Evolutionary conservation across 1,140 invertebrate genomes (phyloP).

Genomic region (Cydia amplana): DNA sequence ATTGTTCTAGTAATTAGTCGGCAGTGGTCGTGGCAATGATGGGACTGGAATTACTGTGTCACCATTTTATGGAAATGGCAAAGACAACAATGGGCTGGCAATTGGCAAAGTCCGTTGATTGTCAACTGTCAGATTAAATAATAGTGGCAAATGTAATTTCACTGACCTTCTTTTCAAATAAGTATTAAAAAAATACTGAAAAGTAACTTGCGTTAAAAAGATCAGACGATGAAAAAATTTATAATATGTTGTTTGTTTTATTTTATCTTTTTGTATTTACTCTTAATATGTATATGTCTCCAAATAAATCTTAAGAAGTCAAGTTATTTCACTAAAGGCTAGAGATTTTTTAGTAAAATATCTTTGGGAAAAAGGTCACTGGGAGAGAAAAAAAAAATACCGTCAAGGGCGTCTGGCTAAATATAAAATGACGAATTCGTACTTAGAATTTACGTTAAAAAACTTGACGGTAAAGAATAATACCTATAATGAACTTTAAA

Average conservation of each 20-base stretch:
- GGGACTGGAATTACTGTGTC: slow-evolving; percentile 18
- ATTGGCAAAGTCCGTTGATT: neutral
- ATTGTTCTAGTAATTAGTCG: slow-evolving; percentile 20
- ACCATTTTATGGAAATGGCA: slow-evolving; percentile 10
- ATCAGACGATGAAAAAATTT: too few relatives aligned
- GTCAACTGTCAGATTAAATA: neutral
- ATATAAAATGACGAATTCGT: neutral
- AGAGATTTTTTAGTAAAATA: neutral
- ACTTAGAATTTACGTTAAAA: neutral
- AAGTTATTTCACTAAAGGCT: neutral
- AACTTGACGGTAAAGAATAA: neutral
- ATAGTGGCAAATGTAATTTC: neutral
- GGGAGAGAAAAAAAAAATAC: neutral
- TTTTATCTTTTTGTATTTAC: too few relatives aligned
- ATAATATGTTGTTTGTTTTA: too few relatives aligned
- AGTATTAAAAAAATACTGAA: too few relatives aligned
- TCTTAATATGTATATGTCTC: too few relatives aligned
- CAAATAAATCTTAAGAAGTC: too few relatives aligned
- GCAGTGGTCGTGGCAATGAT: slow-evolving; percentile 6
- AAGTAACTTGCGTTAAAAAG: too few relatives aligned
- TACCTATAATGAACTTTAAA: neutral
- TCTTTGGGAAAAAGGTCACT: neutral
- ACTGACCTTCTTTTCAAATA: neutral
- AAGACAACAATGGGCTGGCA: neutral
- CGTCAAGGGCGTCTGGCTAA: neutral